Evolutionary conservation across 2,888 invertebrate genomes (phyloP), one percentile per base, ranked within the genome.

Genomic region (Rotaria magnacalcarata): DNA sequence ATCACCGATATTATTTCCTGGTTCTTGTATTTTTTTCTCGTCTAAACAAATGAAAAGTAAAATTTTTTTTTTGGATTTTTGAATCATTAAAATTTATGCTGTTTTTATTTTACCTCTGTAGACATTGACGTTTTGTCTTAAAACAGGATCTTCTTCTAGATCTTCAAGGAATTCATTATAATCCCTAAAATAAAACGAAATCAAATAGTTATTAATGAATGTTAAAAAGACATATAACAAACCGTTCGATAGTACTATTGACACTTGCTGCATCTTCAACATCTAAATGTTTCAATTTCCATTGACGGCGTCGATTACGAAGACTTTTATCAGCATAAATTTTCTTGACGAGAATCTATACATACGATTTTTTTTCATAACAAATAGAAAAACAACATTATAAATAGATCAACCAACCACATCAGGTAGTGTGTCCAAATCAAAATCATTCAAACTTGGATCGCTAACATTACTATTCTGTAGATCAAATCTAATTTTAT

Each of bases 161-260:
- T 99, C 99, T 89, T 98, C 96, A 91, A 98, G 92, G 92, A 99
- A 99, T 89, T 97, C 97, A 89, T 94, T 94, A 92, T 95, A 97
- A 89, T 97, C 97, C 89, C 95, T 96, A 91, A 50, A 92, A 90
- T 21, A 24, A 43, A 34, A 56, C 7, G 14, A 19, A 85, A 43
- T 41, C 10, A 34, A 43, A 85, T 43, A 80, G 6, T 24, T 0
- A 84, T 84, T 10, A 4, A 43, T 52, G 1, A 16, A 52, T 52
- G 5, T 52, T 16, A 27, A 1, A 43, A 50, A 27, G 50, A 56
- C 41, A 47, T 43, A 34, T 34, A 85, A 47, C 47, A 24, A 3
- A 75, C 75, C 75, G 21, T 21, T 91, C 67, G 89, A 90, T 85
- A 0, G 86, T 85, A 34, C 67, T 67, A 16, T 67, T 67, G 4